Evolutionary conservation across 2,888 invertebrate genomes (phyloP).

Genomic region (Cephus sareptanus): DNA sequence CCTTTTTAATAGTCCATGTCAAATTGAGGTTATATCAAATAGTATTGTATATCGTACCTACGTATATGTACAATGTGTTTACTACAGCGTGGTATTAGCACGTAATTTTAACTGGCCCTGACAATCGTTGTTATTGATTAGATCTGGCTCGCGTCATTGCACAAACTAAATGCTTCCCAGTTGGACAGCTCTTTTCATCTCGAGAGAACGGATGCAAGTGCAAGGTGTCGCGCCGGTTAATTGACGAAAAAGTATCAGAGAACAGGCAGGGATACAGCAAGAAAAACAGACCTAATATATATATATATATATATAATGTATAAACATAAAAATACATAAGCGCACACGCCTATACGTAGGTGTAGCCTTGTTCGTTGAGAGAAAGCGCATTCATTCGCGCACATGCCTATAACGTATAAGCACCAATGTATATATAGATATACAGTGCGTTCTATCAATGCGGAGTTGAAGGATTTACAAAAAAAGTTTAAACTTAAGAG

Average conservation of each 20-base stretch:
- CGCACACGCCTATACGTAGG: constrained; percentile 34
- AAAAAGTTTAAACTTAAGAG: background rate
- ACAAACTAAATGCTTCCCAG: background rate
- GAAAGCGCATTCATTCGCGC: constrained; percentile 27
- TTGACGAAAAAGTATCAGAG: background rate
- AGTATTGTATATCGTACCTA: no score
- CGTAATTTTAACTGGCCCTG: background rate
- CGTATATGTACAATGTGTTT: no score
- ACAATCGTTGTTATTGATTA: background rate
- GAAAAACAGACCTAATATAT: background rate
- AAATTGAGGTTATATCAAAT: no score
- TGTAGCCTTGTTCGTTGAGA: constrained; percentile 35
- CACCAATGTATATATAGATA: constrained; percentile 12
- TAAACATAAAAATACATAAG: background rate
- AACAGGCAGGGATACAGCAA: background rate
- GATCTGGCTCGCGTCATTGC: background rate
- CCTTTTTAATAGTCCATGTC: background rate
- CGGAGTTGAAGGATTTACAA: background rate
- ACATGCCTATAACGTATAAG: constrained; percentile 27
- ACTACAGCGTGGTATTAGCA: background rate
- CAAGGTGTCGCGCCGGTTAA: background rate
- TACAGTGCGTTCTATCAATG: constrained; percentile 1
- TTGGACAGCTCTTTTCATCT: background rate
- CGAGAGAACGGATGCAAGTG: background rate
- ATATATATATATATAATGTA: background rate